Conservation (phyloP, 2,888 invertebrate genomes). For the Hypsopygia costalis region DNA sequence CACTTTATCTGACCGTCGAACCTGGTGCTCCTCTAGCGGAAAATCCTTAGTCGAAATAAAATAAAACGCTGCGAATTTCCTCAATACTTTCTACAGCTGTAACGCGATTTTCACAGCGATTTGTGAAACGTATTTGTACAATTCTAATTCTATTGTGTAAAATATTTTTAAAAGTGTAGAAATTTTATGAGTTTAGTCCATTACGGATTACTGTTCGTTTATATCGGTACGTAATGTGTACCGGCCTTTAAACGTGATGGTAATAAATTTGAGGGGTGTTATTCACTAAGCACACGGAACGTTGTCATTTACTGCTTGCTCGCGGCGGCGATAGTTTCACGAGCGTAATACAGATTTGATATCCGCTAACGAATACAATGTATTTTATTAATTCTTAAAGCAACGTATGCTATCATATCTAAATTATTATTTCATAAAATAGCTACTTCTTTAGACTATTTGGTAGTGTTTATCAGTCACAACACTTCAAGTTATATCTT, state of each 20-base stretch:
- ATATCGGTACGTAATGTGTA: constrained; percentile 4
- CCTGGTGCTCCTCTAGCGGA: constrained; percentile 51
- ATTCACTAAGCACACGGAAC: constrained; percentile 6
- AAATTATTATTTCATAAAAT: neutral
- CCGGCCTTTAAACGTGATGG: constrained; percentile 3
- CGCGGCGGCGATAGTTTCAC: constrained; percentile 3
- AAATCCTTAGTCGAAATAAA: constrained; percentile 63
- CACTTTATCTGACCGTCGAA: constrained; percentile 67
- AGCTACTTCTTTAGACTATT: too few species aligned
- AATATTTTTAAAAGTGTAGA: neutral
- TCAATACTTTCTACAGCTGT: constrained; percentile 45
- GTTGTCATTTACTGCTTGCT: constrained; percentile 9
- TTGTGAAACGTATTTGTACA: constrained; percentile 35
- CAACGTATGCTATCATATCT: neutral
- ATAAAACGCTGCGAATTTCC: constrained; percentile 54
- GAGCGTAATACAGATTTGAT: constrained; percentile 1
- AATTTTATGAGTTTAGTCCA: neutral
- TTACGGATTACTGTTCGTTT: constrained; percentile 8
- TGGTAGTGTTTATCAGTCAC: too few species aligned
- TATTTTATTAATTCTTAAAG: constrained; percentile 3
- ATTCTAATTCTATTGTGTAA: constrained; percentile 21
- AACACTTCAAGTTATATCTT: too few species aligned
- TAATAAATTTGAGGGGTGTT: constrained; percentile 6
- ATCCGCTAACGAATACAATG: constrained; percentile 1
- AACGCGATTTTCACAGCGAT: constrained; percentile 44